Evolutionary conservation across 1,140 invertebrate species (phyloP).

Genomic region (Drosophila pruinosa): DNA sequence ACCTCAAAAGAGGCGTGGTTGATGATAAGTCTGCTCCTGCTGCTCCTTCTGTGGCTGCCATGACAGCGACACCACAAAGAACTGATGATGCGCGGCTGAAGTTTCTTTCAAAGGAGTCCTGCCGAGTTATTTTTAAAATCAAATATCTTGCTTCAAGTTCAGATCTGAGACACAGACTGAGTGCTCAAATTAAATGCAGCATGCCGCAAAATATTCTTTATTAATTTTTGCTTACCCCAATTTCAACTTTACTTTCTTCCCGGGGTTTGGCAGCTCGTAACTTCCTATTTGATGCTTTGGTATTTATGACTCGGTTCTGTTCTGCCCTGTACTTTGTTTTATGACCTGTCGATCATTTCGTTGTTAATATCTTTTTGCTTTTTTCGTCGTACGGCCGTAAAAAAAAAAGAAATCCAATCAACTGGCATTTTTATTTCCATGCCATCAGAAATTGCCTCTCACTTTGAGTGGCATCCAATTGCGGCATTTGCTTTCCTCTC

Average conservation of each 20-base stretch:
- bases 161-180: not conserved
- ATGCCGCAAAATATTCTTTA: constrained; percentile 42
- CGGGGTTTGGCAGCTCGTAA: too few relatives aligned
- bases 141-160: constrained; percentile 49
- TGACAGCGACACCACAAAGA: constrained; percentile 48
- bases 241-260: not conserved
- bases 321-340: not conserved
- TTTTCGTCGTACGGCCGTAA: not conserved
- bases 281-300: not conserved
- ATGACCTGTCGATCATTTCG: constrained; percentile 17
- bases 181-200: constrained; percentile 54
- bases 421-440: constrained; percentile 34
- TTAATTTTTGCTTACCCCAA: constrained; percentile 43
- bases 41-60: constrained; percentile 31
- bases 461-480: constrained; percentile 59
- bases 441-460: constrained; percentile 7
- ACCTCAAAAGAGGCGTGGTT: constrained; percentile 9
- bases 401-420: constrained; percentile 43
- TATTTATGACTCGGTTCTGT: constrained; percentile 10
- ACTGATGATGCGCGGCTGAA: constrained; percentile 26
- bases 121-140: constrained; percentile 56
- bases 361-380: constrained; percentile 7
- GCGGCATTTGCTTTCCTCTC: constrained; percentile 26
- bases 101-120: constrained; percentile 68
- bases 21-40: constrained; percentile 1